phyloP scores from a whole-genome alignment of 2,113 vertebrate genomes.

The Prunella fulvescens region DNA sequence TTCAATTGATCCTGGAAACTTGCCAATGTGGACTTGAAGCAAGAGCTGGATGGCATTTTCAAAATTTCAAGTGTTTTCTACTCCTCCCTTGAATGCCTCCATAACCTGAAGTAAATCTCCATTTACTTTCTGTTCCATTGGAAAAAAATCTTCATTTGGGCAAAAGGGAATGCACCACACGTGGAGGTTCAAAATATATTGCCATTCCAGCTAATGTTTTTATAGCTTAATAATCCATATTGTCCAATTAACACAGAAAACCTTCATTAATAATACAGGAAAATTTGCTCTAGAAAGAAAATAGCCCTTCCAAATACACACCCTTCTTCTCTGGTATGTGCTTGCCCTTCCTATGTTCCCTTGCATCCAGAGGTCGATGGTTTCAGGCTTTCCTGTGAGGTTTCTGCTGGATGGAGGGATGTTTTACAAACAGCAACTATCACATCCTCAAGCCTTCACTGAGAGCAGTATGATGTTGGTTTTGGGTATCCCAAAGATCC shows the following conservation, averaged over 20 bases:
- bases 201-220: not conserved
- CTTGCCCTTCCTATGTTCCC: not conserved
- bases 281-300: not conserved
- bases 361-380: not conserved
- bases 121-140: not conserved
- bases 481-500: not conserved
- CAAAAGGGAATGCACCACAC: not conserved
- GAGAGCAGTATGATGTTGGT: not conserved
- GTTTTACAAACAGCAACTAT: not conserved
- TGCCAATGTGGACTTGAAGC: not conserved
- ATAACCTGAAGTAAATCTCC: not conserved
- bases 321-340: not conserved
- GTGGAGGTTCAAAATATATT: not conserved
- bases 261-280: not conserved
- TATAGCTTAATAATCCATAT: not conserved
- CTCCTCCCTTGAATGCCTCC: not conserved
- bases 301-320: not conserved
- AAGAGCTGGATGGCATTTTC: not conserved
- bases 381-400: not conserved
- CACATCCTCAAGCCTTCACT: not conserved
- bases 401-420: fast-evolving
- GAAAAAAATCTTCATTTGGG: not conserved
- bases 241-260: not conserved
- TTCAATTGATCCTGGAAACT: not conserved
- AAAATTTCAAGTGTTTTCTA: not conserved